Percentiles rank a stretch among this genome's conserved stretches.
These are phyloP conservation scores for Mizuhopecten yessoensis DNA, from an alignment of 1,140 invertebrate species.

Conservation along the genomic window DNA sequence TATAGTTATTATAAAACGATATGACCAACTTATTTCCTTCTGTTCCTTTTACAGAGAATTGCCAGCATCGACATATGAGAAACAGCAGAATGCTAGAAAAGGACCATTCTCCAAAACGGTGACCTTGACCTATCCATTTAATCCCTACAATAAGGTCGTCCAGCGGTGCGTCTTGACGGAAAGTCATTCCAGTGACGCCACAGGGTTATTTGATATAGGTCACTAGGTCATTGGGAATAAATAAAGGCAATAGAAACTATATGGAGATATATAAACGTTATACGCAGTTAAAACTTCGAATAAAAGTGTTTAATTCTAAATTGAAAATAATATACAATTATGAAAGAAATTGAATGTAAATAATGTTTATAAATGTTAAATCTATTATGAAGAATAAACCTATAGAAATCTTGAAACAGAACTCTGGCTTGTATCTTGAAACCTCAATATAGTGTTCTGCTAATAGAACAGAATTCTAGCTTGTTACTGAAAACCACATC, in stretches of 20 bases:
- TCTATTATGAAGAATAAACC: not conserved
- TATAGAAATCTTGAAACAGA: not conserved
- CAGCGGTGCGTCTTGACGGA: not conserved
- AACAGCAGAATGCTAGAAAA: constrained; percentile 57
- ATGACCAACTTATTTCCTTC: no score
- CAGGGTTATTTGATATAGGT: not conserved
- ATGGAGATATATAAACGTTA: not conserved
- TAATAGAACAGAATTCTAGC: no score
- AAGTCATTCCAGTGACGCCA: not conserved
- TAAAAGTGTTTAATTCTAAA: not conserved
- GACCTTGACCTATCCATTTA: constrained; percentile 70
- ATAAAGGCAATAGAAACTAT: not conserved
- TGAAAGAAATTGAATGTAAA: not conserved
- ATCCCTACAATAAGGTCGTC: constrained; percentile 68
- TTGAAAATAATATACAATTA: not conserved
- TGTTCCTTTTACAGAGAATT: no score
- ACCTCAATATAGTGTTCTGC: no score
- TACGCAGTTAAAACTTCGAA: not conserved
- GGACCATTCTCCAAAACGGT: constrained; percentile 68
- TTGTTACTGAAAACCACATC: no score
- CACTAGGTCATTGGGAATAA: not conserved
- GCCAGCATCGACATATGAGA: constrained; percentile 53
- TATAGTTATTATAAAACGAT: no score
- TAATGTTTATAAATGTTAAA: not conserved
- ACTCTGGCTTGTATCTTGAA: not conserved